Conservation (phyloP, 1,140 invertebrate species). For the Branchinecta lindahli region DNA sequence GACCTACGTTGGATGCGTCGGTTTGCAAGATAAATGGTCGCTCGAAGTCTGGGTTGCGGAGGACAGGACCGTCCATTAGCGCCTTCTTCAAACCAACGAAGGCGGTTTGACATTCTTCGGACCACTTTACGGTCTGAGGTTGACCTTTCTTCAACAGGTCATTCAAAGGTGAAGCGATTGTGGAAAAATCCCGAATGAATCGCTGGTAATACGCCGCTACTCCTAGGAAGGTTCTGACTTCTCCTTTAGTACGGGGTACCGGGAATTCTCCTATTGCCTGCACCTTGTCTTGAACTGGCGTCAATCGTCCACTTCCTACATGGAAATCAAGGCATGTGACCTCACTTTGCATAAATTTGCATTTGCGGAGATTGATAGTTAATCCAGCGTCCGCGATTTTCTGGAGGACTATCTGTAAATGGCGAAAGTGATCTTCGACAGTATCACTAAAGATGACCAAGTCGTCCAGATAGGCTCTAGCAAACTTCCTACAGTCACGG, state of each 20-base stretch:
- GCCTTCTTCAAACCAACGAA: background rate
- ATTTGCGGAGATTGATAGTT: background rate
- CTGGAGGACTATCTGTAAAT: background rate
- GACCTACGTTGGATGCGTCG: background rate
- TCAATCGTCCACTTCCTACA: background rate
- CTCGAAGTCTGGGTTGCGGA: background rate
- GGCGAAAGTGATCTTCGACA: background rate
- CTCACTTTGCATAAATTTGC: background rate
- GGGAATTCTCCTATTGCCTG: background rate
- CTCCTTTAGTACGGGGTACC: background rate
- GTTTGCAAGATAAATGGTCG: background rate
- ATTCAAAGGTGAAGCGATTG: background rate
- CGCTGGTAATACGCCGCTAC: constrained; percentile 8
- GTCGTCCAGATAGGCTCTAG: constrained; percentile 3
- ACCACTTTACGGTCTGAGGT: background rate
- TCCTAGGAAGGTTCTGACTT: background rate
- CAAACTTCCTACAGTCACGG: background rate
- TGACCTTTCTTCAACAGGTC: background rate
- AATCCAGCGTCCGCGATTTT: background rate
- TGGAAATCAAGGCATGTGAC: background rate
- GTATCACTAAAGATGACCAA: background rate
- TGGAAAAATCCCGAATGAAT: background rate
- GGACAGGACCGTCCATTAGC: background rate
- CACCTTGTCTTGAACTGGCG: background rate
- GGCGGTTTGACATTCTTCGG: background rate